Evolutionary conservation across 2,797 vertebrate species (phyloP), one percentile per base, ranked within the genome.

Genomic region (Chaetodon trifasciatus): DNA sequence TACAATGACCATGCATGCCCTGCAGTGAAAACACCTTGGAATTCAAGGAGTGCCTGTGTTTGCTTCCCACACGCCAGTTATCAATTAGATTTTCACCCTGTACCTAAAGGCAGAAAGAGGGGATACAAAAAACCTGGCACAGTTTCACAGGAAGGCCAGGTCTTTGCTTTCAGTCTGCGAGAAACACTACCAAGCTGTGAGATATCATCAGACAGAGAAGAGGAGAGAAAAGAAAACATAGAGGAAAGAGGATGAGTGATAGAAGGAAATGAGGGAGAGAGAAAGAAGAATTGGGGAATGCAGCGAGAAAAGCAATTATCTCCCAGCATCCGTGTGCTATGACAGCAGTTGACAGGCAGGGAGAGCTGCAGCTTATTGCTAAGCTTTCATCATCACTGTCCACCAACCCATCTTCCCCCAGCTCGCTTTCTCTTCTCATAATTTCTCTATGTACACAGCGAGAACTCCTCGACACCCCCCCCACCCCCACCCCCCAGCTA

Each of bases 361-460:
- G 90, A 90, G 89, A 88, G 89, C 88, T 91, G 74, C 82, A 89
- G 86, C 86, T 89, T 92, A 91, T 92, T 90, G 85, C 89, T 80
- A 74, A 81, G 89, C 92, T 93, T 94, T 94, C 88, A 94, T 92
- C 93, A 86, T 76, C 11, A 65, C 68, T 50, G 68, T 82, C 82
- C 83, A 82, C 80, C 79, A 70, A 64, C 80, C 83, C 35, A 15
- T 53, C 44, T 8, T 7, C 7, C 62, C 40, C 55, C 19, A 15
- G 2, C 72, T 72, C 2, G 21, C 79, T 78, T 86, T 85, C 73
- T 77, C 73, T 46, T 86, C 70, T 72, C 61, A 80, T 86, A 71
- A 85, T 86, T 90, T 86, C 71, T 83, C 65, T 53, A 21, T 85
- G 81, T 80, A 57, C 78, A 78, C 84, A 73, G 79, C 9, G 37